A percentile compares a stretch with the other conserved stretches of the same genome.
These are phyloP conservation scores for Eumeta japonica DNA, from an alignment of 1,140 invertebrate species.

Conservation along the genomic window DNA sequence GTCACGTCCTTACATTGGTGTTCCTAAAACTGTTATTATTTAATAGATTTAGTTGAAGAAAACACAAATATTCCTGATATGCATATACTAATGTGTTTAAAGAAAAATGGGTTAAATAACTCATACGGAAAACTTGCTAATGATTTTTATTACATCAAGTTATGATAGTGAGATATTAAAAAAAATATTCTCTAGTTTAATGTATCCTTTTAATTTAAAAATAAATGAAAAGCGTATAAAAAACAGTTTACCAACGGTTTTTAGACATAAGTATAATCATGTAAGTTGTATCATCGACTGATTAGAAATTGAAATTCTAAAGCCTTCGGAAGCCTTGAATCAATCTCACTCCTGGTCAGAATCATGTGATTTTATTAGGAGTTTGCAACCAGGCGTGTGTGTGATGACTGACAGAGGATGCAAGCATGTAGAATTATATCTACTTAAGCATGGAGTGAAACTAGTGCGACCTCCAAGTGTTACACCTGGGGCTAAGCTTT, in stretches of 20 bases:
- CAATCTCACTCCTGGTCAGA: not conserved
- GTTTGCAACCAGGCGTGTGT: constrained; percentile 4
- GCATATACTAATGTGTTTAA: constrained; percentile 5
- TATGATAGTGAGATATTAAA: constrained; percentile 4
- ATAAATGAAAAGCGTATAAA: not conserved
- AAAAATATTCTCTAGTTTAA: constrained; percentile 4
- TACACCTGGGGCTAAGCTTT: too few species aligned
- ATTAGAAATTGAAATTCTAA: too few species aligned
- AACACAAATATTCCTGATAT: constrained; percentile 9
- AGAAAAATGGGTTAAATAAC: constrained; percentile 5
- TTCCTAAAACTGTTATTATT: constrained; percentile 15
- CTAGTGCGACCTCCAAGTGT: too few species aligned
- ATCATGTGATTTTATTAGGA: not conserved
- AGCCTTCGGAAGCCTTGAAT: not conserved
- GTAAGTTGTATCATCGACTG: constrained; percentile 2
- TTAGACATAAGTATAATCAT: not conserved
- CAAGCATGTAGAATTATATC: constrained; percentile 21
- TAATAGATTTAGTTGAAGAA: constrained; percentile 13
- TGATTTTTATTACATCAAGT: constrained; percentile 1
- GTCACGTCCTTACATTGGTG: constrained; percentile 10
- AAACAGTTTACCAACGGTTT: too few species aligned
- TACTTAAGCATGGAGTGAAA: constrained; percentile 15
- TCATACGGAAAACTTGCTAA: constrained; percentile 1
- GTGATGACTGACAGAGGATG: too few species aligned
- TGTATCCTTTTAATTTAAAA: constrained; percentile 1